Base-by-base conservation (phyloP, 2,113 vertebrate species). In the Tragelaphus strepsiceros region DNA sequence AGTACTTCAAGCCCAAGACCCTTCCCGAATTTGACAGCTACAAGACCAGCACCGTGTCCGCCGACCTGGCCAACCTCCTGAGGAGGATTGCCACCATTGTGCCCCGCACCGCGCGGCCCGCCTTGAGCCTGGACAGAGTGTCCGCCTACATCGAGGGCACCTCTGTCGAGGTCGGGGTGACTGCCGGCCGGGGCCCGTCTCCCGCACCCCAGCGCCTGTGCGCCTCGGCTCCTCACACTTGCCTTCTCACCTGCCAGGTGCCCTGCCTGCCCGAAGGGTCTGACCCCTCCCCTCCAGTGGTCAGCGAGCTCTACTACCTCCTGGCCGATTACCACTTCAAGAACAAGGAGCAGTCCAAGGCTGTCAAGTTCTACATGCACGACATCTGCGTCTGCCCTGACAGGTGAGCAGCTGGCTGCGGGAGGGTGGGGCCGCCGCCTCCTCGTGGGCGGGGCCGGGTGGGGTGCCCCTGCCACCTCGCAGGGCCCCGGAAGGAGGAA, bases 261-360 rank as follows among this genome's bases (percentile, higher is more conserved):
- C 99, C 99, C 0, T 98, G 99, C 82, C 99, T 99, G 58, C 99
- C 99, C 0, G 99, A 99, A 80, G 99, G 99, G 26, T 99, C 99
- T 1, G 98, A 99, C 94, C 99, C 99, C 78, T 99, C 99, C 30
- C 99, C 99, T 91, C 99, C 99, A 0, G 99, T 99, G 97, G 99
- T 99, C 91, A 99, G 99, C 43, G 99, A 99, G 97, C 98, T 99
- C 15, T 99, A 99, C 98, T 99, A 99, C 97, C 99, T 99, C 82
- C 98, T 99, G 98, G 99, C 99, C 46, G 99, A 99, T 91, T 99
- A 99, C 97, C 99, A 99, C 97, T 99, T 99, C 98, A 99, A 99
- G 98, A 99, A 99, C 98, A 99, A 99, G 98, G 99, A 99, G 87
- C 99, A 99, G 98, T 99, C 99, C 77, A 99, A 99, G 98, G 99